phyloP scores from a whole-genome alignment of 2,888 invertebrate species.

The Phengaris alcon region DNA sequence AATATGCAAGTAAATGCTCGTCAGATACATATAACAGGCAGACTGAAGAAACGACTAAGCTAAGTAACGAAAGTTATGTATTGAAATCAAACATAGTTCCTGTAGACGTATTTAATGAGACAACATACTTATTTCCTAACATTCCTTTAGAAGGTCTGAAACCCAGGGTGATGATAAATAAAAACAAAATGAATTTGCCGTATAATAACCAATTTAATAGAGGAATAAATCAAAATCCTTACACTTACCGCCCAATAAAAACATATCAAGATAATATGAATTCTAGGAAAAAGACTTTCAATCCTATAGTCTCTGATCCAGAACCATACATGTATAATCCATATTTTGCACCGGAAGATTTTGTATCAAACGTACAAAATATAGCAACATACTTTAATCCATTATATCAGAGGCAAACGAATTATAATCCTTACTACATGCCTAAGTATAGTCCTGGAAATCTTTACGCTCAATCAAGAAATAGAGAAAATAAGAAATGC shows the following conservation, averaged over 20 bases:
- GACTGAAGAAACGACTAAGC: not conserved
- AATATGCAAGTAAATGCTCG: conserved; percentile 24
- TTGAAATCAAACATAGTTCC: not conserved
- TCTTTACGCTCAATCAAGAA: not conserved
- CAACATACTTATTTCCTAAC: conserved; percentile 15
- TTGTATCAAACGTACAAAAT: not conserved
- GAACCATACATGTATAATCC: not conserved
- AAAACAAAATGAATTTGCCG: not conserved
- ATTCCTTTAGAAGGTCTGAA: conserved; percentile 16
- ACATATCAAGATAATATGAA: conserved; percentile 11
- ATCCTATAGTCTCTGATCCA: not conserved
- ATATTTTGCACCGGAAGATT: not conserved
- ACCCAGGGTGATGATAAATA: not conserved
- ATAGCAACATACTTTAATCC: not conserved
- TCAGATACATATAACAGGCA: conserved; percentile 18
- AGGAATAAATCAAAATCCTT: not conserved
- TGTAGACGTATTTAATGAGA: conserved; percentile 15
- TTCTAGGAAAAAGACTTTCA: not conserved
- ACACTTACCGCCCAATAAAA: not conserved
- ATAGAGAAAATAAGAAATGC: conserved; percentile 50
- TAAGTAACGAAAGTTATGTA: not conserved
- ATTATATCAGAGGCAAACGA: not conserved
- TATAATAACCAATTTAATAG: not conserved
- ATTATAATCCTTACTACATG: not conserved
- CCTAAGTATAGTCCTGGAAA: not conserved